Base-by-base conservation (phyloP, 2,888 invertebrate genomes). In the Dolichopus griseipennis region DNA sequence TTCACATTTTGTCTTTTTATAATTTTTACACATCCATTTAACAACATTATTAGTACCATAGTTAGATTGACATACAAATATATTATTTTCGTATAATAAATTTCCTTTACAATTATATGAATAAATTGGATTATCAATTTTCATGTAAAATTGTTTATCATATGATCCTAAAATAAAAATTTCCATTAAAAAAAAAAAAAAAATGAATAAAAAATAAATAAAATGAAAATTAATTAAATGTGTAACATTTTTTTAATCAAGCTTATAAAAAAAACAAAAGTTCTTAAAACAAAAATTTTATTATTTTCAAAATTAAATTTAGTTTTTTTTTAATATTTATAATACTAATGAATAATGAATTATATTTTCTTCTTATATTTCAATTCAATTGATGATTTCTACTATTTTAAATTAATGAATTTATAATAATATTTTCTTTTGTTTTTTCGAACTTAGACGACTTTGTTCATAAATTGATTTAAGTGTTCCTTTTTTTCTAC, bases 71-170 rank as follows among this genome's bases (percentile, higher is more conserved):
- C 76, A 73, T 22, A 76, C 75, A 68, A 73, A 81, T 0, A 75
- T 73, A 68, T 76, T 73, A n/a, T 76, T 76, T 8, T 76, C 70
- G 69, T 77, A 75, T 5, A 81, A 74, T 66, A 81, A 72, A 64
- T 79, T 77, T 0, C 81, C 81, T 0, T 78, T 77, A 66, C 73
- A 76, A 65, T 79, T 81, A 69, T 81, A 81, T n/a, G 71, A 72
- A 65, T 77, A 73, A 27, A 67, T 69, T 12, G 69, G 52, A 4
- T 62, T 27, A 43, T 64, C 33, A 43, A 64, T 64, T 21, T 61
- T 22, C 33, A 7, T 52, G 15, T 27, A 52, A 8, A 15, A 52
- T n/a, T 6, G 52, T 52, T 52, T 52, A 3, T 6, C 15, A 52
- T 52, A n/a, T n/a, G n/a, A 6, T 12, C 52, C 52, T 52, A 52